Base-by-base conservation (phyloP, 2,113 vertebrate genomes). In the Verasper variegatus region DNA sequence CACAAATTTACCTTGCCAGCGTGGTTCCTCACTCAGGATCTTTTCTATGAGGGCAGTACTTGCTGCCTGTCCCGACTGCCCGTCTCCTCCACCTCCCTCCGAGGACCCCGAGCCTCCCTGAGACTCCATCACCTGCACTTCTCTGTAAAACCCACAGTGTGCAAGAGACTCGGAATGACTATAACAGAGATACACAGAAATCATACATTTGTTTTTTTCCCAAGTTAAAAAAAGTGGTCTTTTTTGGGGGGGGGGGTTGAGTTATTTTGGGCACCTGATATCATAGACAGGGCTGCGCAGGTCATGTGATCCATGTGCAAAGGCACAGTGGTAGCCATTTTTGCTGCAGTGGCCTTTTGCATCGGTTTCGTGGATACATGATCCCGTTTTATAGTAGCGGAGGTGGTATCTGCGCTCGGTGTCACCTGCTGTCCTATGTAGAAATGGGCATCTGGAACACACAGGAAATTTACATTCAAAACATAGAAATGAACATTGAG, bases 41-140 rank as follows among this genome's bases (percentile, higher is more conserved):
- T 97, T 99, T 85, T 99, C 98, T 88, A 99, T 99, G 90, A 99
- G 97, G 72, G 97, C 97, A 0, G 97, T 97, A 86, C 98, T 99
- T 1, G 97, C 97, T 11, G 97, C 98, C 0, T 97, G 96, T 1
- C 97, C 96, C 0, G 97, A 97, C 82, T 97, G 97, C 55, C 96
- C 95, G 35, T 98, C 97, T 15, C 95, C 94, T 5, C 94, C 94
- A 57, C 95, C 92, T 74, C 96, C 96, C 71, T 99, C 98, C 42
- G 94, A 88, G 35, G 95, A 83, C 26, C 96, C 94, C 40, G 96
- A 94, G 60, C 96, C 96, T 2, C 96, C 96, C 89, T 98, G 97
- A 85, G 95, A 95, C 85, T 99, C 98, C 93, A 98, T 96, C 0
- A 96, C 96, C 92, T 99, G 98, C 85, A 98, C 95, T 91, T 99